Evolutionary conservation across 2,888 invertebrate genomes (phyloP), one percentile per base, ranked within the genome.

Genomic region (Ormyrus labotus): DNA sequence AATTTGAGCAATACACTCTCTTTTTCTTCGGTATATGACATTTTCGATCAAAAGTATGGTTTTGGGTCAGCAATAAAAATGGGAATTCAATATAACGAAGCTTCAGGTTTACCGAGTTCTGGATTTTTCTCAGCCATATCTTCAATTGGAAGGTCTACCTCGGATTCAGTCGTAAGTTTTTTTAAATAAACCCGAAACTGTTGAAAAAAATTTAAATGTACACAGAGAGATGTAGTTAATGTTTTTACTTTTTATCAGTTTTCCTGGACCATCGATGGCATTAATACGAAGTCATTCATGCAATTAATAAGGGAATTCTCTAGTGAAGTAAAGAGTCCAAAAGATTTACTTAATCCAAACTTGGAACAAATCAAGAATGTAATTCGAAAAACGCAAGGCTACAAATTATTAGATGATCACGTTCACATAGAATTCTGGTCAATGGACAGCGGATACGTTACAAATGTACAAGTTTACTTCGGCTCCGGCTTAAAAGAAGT

Each of bases 41-140:
- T 91, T 78, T 86, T 87, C 61, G 91, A 93, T 82, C 83, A 86
- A 1, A 85, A 88, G 11, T 91, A 91, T 82, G 91, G 91, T 50
- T 91, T 90, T 74, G 92, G 92, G 2, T 90, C 91, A 58, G 84
- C 90, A 2, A 53, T 89, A 4, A 87, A 87, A 70, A 80, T 86
- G 19, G 83, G 89, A 51, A 78, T 88, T 47, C 81, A 89, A 76
- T 85, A 88, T 8, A 87, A 91, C 68, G 88, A 89, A 75, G 64
- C 80, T 1, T 89, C 89, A 6, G 91, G 90, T 6, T 51, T 87
- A 11, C 90, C 91, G 0, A 86, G 88, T 63, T 84, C 87, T 8
- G 85, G 90, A 55, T 86, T 87, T 11, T 64, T 86, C 5, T 86
- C 88, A 65, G 83, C 86, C 61, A 80, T 84, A 6, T 81, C 84